Conservation (phyloP, 2,113 vertebrate genomes). For the Parus major region DNA sequence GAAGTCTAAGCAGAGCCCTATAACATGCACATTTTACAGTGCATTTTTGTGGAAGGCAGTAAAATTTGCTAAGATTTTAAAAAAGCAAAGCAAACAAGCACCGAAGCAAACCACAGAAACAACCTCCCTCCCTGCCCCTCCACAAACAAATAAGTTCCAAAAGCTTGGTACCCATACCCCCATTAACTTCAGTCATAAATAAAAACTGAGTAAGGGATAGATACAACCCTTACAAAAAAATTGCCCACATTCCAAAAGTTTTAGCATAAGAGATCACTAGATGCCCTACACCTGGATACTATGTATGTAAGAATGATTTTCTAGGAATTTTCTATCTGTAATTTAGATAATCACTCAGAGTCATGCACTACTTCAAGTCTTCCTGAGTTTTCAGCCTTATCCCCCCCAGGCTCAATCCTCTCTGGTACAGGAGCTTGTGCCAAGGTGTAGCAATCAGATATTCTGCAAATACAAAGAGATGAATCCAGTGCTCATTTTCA, state of each 20-base stretch:
- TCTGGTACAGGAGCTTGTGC: not conserved
- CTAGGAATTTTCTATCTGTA: not conserved
- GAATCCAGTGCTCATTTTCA: not conserved
- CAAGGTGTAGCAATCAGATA: not conserved
- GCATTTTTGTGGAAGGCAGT: not conserved
- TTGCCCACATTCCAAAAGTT: not conserved
- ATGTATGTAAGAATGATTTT: not conserved
- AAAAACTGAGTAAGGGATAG: not conserved
- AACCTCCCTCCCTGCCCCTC: rapidly evolving
- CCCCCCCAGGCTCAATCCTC: not conserved
- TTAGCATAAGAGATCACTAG: not conserved
- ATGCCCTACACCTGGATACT: too few relatives aligned
- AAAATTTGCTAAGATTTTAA: not conserved
- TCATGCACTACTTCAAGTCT: not conserved
- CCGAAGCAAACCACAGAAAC: not conserved
- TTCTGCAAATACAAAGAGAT: not conserved
- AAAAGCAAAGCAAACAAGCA: not conserved
- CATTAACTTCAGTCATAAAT: not conserved
- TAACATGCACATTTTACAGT: rapidly evolving
- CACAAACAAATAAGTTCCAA: not conserved
- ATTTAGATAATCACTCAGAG: not conserved
- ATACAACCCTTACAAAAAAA: not conserved
- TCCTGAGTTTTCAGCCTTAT: not conserved
- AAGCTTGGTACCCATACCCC: not conserved
- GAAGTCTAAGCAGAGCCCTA: not conserved